Evolutionary conservation across 2,888 invertebrate species (phyloP).

Genomic region (Sminthurides aquaticus): DNA sequence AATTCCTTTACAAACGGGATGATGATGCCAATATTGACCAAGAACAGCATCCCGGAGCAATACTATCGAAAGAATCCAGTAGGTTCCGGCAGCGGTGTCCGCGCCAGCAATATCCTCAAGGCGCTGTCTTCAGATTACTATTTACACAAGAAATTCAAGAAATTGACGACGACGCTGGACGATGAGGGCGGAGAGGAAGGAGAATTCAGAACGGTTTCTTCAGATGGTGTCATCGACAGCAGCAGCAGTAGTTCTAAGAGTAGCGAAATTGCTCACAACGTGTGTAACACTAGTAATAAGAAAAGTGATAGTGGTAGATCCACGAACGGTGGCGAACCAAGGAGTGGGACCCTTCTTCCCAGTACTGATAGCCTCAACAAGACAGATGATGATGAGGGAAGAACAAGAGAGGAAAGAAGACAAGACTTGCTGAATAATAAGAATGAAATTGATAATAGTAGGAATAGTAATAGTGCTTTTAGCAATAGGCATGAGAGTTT

Average conservation of each 20-base stretch:
- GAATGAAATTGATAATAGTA: slow-evolving; percentile 1
- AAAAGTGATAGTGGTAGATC: neutral
- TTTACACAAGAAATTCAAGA: slow-evolving; percentile 88
- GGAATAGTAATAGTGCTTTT: neutral
- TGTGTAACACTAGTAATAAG: slow-evolving; percentile 4
- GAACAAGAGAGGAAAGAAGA: neutral
- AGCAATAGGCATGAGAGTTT: neutral
- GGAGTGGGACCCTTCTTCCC: too few relatives aligned
- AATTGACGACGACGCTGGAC: slow-evolving; percentile 59
- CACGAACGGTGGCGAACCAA: neutral
- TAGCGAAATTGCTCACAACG: neutral
- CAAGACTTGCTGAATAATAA: slow-evolving; percentile 9
- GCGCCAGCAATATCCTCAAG: slow-evolving; percentile 3
- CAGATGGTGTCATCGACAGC: neutral
- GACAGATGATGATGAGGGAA: neutral
- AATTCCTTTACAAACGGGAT: neutral
- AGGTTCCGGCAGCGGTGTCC: neutral
- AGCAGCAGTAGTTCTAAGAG: neutral
- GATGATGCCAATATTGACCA: neutral
- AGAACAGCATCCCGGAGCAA: slow-evolving; percentile 1
- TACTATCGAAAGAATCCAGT: slow-evolving; percentile 6
- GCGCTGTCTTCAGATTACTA: slow-evolving; percentile 51
- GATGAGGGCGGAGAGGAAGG: slow-evolving; percentile 16
- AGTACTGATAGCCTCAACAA: neutral
- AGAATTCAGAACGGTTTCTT: neutral